phyloP scores from a whole-genome alignment of 2,113 vertebrate genomes.

The Phrynosoma platyrhinos region DNA sequence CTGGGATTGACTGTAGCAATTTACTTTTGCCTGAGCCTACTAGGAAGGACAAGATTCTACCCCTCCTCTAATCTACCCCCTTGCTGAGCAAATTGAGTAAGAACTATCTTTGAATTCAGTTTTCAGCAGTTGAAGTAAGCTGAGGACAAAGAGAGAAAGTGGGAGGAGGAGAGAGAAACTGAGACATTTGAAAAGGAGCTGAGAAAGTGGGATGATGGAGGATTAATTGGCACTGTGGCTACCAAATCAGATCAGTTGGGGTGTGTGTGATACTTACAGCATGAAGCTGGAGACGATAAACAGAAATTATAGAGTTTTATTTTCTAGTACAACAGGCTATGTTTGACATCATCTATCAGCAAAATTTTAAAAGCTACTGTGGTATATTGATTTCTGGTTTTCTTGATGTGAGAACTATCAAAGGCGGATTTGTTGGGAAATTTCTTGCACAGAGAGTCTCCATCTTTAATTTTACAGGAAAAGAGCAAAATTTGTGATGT shows the following conservation, averaged over 20 bases:
- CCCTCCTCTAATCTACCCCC: too few species aligned
- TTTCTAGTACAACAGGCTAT: neutral
- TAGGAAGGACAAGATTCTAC: too few species aligned
- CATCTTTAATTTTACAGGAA: neutral
- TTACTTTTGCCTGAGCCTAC: too few species aligned
- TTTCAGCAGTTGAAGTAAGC: too few species aligned
- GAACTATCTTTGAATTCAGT: too few species aligned
- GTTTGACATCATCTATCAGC: neutral
- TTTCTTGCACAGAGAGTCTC: neutral
- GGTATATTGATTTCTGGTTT: neutral
- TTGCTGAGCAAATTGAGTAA: too few species aligned
- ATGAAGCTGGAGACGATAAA: neutral
- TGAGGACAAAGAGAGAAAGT: too few species aligned
- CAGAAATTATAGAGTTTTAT: neutral
- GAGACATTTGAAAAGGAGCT: too few species aligned
- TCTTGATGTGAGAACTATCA: neutral
- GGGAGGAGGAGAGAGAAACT: too few species aligned
- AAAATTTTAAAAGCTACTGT: neutral
- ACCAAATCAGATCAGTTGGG: too few species aligned
- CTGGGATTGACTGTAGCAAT: too few species aligned
- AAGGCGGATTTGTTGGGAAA: neutral
- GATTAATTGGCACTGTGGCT: neutral
- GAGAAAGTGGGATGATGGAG: neutral
- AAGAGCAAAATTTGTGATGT: neutral
- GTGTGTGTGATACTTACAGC: neutral